These are phyloP conservation scores for Caenorhabditis sulstoni DNA, from an alignment of 2,888 invertebrate species.

Conservation along the genomic window DNA sequence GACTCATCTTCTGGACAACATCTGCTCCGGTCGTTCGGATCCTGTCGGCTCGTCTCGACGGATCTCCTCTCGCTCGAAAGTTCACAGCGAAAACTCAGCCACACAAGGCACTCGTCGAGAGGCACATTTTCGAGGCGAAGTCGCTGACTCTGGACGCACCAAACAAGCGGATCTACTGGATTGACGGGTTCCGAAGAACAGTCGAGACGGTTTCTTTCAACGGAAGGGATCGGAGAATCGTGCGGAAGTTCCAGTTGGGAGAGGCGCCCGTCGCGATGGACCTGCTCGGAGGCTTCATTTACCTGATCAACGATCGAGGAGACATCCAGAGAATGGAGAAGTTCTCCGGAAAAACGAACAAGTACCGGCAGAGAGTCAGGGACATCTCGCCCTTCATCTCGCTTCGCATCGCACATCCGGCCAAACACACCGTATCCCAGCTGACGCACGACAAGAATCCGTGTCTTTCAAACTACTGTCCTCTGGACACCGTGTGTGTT, in stretches of 20 bases:
- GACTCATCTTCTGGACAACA: slow-evolving; percentile 42
- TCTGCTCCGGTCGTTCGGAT: slow-evolving; percentile 28
- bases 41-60: slow-evolving; percentile 40
- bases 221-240: slow-evolving; percentile 44
- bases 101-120: slow-evolving; percentile 29
- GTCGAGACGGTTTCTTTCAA: slow-evolving; percentile 32
- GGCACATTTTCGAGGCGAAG: slow-evolving; percentile 42
- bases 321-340: slow-evolving; percentile 44
- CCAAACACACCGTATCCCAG: slow-evolving; percentile 42
- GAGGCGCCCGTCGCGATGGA: slow-evolving; percentile 46
- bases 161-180: slow-evolving; percentile 35
- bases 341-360: slow-evolving; percentile 41
- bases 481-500: slow-evolving; percentile 34
- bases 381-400: slow-evolving; percentile 32
- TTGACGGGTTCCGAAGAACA: slow-evolving; percentile 37
- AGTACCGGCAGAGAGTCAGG: slow-evolving; percentile 12
- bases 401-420: slow-evolving; percentile 41
- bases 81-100: slow-evolving; percentile 26
- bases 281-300: slow-evolving; percentile 44
- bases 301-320: slow-evolving; percentile 33
- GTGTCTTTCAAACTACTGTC: slow-evolving; percentile 37
- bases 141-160: slow-evolving; percentile 31
- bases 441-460: slow-evolving; percentile 29
- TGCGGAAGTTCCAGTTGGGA: slow-evolving; percentile 40
- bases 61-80: slow-evolving; percentile 31